These are phyloP conservation scores for Chamaea fasciata DNA, from an alignment of 2,113 vertebrate genomes.

Conservation along the genomic window DNA sequence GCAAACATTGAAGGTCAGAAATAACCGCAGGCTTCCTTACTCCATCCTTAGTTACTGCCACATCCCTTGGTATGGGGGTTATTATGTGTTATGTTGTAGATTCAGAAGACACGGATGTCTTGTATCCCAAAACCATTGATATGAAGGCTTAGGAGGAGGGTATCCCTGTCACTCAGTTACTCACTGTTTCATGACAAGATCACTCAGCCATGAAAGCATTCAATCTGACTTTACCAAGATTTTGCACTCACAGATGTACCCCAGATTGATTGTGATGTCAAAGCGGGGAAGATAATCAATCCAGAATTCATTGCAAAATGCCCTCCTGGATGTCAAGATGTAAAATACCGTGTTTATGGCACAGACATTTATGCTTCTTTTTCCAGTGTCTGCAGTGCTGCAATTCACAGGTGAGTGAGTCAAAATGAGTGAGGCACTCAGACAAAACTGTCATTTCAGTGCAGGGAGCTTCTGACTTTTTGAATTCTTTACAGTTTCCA, in stretches of 20 bases:
- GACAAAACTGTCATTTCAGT: not conserved
- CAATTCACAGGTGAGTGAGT: slow-evolving; percentile 87
- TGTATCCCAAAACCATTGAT: not conserved
- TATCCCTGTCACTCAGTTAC: not conserved
- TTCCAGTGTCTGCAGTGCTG: slow-evolving; percentile 93
- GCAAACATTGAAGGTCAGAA: not conserved
- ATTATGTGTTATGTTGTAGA: not conserved
- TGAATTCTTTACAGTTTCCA: not conserved
- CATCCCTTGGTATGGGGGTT: not conserved
- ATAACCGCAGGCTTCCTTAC: not conserved
- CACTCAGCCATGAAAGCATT: not conserved
- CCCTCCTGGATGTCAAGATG: slow-evolving; percentile 86
- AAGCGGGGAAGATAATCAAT: slow-evolving; percentile 89
- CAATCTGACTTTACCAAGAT: slow-evolving; percentile 20
- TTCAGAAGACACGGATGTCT: not conserved
- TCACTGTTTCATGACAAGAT: not conserved
- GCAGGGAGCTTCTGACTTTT: not conserved
- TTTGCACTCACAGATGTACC: slow-evolving; percentile 81
- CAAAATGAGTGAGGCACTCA: not conserved
- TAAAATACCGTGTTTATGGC: slow-evolving; percentile 88
- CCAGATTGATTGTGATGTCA: slow-evolving; percentile 86
- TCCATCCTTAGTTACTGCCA: not conserved
- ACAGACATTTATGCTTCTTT: slow-evolving; percentile 91
- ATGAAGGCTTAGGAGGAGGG: not conserved
- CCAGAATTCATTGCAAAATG: slow-evolving; percentile 94